A percentile compares a stretch with the other conserved stretches of the same genome.
Conservation (phyloP, 2,797 vertebrate species). For the Oreochromis grahami region DNA sequence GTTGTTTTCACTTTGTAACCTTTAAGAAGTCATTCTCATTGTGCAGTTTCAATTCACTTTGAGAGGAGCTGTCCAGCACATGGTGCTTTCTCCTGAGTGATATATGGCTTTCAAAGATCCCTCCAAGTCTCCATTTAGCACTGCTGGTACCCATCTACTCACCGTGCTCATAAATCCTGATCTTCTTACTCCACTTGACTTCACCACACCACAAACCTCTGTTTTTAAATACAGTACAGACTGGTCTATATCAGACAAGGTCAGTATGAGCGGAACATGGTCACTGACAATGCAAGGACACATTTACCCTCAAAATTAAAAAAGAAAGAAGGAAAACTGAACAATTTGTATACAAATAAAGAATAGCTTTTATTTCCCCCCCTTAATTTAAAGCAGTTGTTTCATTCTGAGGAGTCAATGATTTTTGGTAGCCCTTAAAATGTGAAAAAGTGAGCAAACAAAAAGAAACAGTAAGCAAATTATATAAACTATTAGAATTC, state of each 20-base stretch:
- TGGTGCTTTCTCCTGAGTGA: background rate
- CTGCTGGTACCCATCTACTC: background rate
- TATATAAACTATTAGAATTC: background rate
- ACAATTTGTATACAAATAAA: background rate
- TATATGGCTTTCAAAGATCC: background rate
- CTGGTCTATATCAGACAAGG: background rate
- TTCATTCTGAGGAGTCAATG: background rate
- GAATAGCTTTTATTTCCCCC: fast-evolving
- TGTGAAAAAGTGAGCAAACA: background rate
- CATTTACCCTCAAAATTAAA: background rate
- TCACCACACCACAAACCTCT: background rate
- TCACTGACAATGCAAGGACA: background rate
- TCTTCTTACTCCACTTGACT: background rate
- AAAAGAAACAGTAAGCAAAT: background rate
- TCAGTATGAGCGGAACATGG: background rate
- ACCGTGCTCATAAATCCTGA: slow-evolving; percentile 15
- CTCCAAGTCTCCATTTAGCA: background rate
- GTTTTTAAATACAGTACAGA: background rate
- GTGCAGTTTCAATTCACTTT: background rate
- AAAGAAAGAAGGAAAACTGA: background rate
- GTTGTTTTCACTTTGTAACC: background rate
- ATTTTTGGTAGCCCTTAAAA: background rate
- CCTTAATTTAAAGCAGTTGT: background rate
- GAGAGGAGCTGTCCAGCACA: background rate
- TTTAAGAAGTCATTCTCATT: background rate